Base-by-base conservation (phyloP, 2,888 invertebrate species). In the Agriotes lineatus region DNA sequence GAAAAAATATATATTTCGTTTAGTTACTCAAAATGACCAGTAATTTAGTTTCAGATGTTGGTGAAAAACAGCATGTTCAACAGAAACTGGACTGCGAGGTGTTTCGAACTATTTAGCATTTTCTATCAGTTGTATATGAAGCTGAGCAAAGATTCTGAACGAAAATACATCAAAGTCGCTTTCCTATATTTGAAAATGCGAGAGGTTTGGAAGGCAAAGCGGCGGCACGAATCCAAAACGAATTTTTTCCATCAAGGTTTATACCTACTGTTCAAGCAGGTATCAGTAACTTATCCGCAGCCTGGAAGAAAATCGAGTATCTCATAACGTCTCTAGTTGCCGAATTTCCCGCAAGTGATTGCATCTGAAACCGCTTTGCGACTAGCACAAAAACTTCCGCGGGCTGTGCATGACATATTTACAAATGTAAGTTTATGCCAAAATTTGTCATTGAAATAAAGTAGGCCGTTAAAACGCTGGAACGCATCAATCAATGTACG, bases 361-460 rank as follows among this genome's bases (percentile, higher is more conserved):
- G 18, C 33, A 52, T 33, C 18, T n/a, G 18, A 52, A 52, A 33
- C 35, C 33, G 16, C 33, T 52, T 52, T 52, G 14, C 1, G 48
- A 2, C 52, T 52, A 33, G 16, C 33, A 18, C 33, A 33, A 52
- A 52, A 52, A 52, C 52, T 33, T 48, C 48, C 10, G 52, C 30
- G 33, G 33, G 33, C 18, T 45, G 22, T 12, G 33, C 52, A 56
- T 39, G 56, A 56, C 56, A 56, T 18, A 20, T 56, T 39, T 56
- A 56, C 56, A 56, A 39, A 56, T 60, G 44, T 48, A 45, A 58
- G 18, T 58, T 45, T 20, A 60, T 35, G 48, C 48, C 37, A 48
- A 57, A 64, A 61, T 60, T 61, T 67, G 54, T 54, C 44, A 60
- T 45, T 61, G 56, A 67, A 67, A 61, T 67, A 67, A 67, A 60